phyloP scores from a whole-genome alignment of 2,113 vertebrate species.

The Hippocampus abdominalis region DNA sequence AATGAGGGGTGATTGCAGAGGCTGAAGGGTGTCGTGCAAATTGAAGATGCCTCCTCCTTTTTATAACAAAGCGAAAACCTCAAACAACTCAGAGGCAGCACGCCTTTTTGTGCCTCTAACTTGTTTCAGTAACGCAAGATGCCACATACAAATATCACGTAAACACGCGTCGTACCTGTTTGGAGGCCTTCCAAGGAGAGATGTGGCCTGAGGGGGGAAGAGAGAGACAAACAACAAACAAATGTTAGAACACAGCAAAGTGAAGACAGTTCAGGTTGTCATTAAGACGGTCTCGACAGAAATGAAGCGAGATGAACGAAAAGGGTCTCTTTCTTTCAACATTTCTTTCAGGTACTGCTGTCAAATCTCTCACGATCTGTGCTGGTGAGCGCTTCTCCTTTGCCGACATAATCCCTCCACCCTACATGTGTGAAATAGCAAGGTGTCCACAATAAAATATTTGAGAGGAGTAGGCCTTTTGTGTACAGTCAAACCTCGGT shows the following conservation, averaged over 20 bases:
- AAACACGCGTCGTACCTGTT: constrained; percentile 78
- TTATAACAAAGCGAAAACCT: not conserved
- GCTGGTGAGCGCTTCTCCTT: too few relatives aligned
- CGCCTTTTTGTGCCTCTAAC: not conserved
- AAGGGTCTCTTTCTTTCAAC: too few relatives aligned
- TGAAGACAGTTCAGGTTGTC: too few relatives aligned
- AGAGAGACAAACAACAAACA: constrained; percentile 55
- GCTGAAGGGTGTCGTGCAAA: constrained; percentile 13
- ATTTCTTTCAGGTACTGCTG: too few relatives aligned
- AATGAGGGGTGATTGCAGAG: constrained; percentile 20
- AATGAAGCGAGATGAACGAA: too few relatives aligned
- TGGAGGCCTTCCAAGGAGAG: constrained; percentile 95
- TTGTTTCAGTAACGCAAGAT: not conserved
- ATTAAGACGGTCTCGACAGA: too few relatives aligned
- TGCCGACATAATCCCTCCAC: too few relatives aligned
- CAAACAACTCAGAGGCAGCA: not conserved
- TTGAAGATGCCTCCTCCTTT: constrained; percentile 1
- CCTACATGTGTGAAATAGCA: too few relatives aligned
- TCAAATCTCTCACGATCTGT: too few relatives aligned
- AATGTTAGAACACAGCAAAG: constrained; percentile 6
- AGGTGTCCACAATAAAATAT: too few relatives aligned
- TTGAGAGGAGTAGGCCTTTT: too few relatives aligned
- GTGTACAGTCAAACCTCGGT: too few relatives aligned
- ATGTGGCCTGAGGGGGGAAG: constrained; percentile 85
- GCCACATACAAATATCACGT: not conserved